These are phyloP conservation scores for Synanthedon myopaeformis DNA, from an alignment of 2,888 invertebrate species.

Conservation along the genomic window DNA sequence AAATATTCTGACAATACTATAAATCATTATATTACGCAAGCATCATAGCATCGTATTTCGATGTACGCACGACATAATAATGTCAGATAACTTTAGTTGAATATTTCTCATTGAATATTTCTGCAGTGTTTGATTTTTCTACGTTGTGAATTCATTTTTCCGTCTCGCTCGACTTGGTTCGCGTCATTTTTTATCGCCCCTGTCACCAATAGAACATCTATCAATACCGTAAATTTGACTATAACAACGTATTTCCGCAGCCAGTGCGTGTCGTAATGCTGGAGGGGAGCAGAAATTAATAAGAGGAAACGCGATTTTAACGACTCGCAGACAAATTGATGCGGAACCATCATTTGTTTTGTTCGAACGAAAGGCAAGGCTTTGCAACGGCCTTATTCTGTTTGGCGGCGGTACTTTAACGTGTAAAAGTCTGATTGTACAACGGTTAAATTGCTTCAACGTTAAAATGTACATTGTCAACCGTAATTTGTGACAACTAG, in stretches of 20 bases:
- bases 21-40: too few species aligned
- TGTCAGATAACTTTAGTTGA: background rate
- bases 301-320: constrained; percentile 58
- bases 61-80: too few species aligned
- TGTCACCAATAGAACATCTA: constrained; percentile 23
- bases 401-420: too few species aligned
- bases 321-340: constrained; percentile 56
- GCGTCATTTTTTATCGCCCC: constrained; percentile 14
- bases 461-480: too few species aligned
- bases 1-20: too few species aligned
- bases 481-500: too few species aligned
- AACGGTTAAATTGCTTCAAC: too few species aligned
- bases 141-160: background rate
- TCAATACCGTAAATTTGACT: constrained; percentile 42
- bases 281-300: constrained; percentile 55
- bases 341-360: constrained; percentile 56
- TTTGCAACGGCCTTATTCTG: constrained; percentile 23
- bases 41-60: too few species aligned
- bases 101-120: constrained; percentile 1
- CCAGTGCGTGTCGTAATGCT: constrained; percentile 25
- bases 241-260: constrained; percentile 38
- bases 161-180: background rate
- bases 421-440: too few species aligned
- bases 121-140: constrained; percentile 6
- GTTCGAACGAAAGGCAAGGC: constrained; percentile 22